These are phyloP conservation scores for Chionoecetes opilio DNA, from an alignment of 1,140 invertebrate species.

Conservation along the genomic window DNA sequence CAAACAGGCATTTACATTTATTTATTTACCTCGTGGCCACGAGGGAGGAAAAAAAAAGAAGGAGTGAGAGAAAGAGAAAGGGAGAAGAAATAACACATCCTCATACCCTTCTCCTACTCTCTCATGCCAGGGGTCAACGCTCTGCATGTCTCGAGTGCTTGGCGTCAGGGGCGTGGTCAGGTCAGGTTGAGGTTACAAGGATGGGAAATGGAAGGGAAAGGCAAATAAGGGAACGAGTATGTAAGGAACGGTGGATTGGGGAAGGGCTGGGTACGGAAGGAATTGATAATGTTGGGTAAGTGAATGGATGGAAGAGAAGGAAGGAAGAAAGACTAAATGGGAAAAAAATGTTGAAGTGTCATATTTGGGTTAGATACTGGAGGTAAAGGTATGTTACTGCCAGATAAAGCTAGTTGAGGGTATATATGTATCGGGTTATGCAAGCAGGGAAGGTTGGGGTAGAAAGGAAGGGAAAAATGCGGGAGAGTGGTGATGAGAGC, in stretches of 20 bases:
- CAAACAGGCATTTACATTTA: neutral
- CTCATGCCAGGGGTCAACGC: neutral
- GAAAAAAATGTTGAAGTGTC: no score
- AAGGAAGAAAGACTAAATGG: no score
- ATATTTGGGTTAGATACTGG: no score
- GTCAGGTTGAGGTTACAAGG: neutral
- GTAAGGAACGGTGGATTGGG: neutral
- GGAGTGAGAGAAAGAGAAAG: neutral
- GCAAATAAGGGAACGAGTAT: neutral
- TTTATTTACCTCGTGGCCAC: neutral
- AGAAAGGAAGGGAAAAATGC: no score
- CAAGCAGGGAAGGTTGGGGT: no score
- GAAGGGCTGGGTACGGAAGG: neutral
- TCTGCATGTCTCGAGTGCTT: neutral
- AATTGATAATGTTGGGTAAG: no score
- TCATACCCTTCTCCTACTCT: neutral
- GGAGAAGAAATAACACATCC: neutral
- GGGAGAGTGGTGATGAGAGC: no score
- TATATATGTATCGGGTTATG: no score
- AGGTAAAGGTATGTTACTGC: no score
- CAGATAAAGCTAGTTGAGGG: no score
- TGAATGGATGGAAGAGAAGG: no score
- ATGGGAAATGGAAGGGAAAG: neutral
- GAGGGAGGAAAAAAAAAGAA: neutral
- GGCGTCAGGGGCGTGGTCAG: neutral